Evolutionary conservation across 1,140 invertebrate genomes (phyloP).

Genomic region (Drosophila parvula): DNA sequence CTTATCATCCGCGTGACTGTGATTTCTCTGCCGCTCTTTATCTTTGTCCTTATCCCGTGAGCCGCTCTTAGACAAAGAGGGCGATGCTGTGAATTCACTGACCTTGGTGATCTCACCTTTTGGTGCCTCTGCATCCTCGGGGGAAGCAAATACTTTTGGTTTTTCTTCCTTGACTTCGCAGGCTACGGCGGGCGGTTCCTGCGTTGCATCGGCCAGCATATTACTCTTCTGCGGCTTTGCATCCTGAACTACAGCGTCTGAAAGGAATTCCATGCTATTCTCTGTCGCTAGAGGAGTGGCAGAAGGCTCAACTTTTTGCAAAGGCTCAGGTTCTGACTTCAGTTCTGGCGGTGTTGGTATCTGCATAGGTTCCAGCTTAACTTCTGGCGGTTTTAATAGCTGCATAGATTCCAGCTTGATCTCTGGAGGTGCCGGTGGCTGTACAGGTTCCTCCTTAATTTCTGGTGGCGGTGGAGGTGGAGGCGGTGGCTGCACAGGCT

Average conservation of each 20-base stretch:
- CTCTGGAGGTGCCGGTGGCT: slow-evolving; percentile 24
- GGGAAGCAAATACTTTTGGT: not conserved
- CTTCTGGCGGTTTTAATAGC: not conserved
- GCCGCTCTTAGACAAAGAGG: slow-evolving; percentile 58
- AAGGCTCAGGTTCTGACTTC: not conserved
- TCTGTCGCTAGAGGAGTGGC: not conserved
- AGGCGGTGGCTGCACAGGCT: slow-evolving; percentile 7
- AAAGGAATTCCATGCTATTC: not conserved
- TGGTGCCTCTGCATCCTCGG: not conserved
- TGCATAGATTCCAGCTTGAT: not conserved
- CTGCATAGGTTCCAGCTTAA: not conserved
- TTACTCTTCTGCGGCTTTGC: not conserved
- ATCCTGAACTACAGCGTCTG: not conserved
- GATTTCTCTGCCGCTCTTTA: slow-evolving; percentile 41
- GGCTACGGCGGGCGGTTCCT: not conserved
- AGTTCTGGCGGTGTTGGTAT: slow-evolving; percentile 9
- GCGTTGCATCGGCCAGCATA: not conserved
- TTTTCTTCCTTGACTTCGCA: not conserved
- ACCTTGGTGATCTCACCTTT: slow-evolving; percentile 40
- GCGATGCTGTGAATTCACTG: slow-evolving; percentile 34
- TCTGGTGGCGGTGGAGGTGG: slow-evolving; percentile 3
- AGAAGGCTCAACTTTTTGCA: not conserved
- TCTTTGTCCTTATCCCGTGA: slow-evolving; percentile 59
- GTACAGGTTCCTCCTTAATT: slow-evolving; percentile 5
- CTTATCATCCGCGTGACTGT: slow-evolving; percentile 53